Evolutionary conservation across 1,140 invertebrate species (phyloP).

Genomic region (Trachymyrmex cornetzi): DNA sequence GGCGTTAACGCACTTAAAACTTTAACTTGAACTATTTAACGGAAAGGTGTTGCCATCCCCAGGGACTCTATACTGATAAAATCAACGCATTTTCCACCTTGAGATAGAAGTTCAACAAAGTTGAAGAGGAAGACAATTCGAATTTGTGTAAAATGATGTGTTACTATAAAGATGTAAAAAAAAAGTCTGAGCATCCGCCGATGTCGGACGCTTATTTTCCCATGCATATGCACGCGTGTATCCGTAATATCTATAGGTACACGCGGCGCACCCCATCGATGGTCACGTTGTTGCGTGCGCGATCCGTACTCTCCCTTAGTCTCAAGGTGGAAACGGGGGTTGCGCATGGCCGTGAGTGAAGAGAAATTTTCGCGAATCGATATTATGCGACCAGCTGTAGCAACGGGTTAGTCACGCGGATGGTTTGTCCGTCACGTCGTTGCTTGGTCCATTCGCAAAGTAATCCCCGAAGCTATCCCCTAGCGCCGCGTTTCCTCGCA

Average conservation of each 20-base stretch:
- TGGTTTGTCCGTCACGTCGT: conserved; percentile 75
- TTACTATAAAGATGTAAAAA: neutral
- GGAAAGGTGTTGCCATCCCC: neutral
- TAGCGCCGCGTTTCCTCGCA: neutral
- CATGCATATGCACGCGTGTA: conserved; percentile 42
- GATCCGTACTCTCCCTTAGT: conserved; percentile 41
- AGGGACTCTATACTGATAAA: neutral
- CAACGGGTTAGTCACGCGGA: conserved; percentile 81
- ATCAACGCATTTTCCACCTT: neutral
- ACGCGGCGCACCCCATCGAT: conserved; percentile 18
- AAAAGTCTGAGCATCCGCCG: conserved; percentile 18
- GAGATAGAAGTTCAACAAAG: neutral
- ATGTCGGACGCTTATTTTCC: conserved; percentile 28
- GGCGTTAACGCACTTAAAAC: conserved; percentile 27
- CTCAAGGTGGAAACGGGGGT: conserved; percentile 68
- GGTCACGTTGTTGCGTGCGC: conserved; percentile 69
- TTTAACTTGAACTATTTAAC: conserved; percentile 11
- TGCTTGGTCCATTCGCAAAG: conserved; percentile 55
- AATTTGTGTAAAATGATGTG: neutral
- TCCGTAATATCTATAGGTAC: conserved; percentile 10
- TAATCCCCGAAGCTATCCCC: conserved; percentile 32
- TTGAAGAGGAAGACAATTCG: neutral
- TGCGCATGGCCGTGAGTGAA: conserved; percentile 80
- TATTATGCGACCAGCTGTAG: conserved; percentile 82
- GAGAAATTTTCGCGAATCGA: conserved; percentile 83